These are phyloP conservation scores for Tragelaphus eurycerus DNA, from an alignment of 2,797 vertebrate genomes.

Conservation along the genomic window DNA sequence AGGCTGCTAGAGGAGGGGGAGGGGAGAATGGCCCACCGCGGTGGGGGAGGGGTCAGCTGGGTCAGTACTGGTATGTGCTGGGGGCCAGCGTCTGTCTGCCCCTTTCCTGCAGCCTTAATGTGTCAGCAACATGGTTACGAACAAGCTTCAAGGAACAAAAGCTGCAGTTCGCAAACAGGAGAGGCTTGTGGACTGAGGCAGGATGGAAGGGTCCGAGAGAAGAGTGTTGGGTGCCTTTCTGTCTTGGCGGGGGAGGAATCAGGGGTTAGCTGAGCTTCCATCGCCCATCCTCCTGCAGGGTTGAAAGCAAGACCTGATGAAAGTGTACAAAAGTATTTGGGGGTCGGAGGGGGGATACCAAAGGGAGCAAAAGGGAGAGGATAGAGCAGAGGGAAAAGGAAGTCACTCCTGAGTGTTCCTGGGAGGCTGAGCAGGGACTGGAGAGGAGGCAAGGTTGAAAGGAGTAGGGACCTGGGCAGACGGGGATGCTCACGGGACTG, in stretches of 20 bases:
- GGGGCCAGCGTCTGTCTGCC: not conserved
- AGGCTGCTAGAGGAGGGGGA: not conserved
- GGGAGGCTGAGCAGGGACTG: not conserved
- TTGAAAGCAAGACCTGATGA: not conserved
- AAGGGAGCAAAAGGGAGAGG: not conserved
- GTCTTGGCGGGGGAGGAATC: not conserved
- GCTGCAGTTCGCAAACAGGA: conserved; percentile 54
- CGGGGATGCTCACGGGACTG: not conserved
- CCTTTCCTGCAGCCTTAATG: not conserved
- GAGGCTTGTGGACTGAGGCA: conserved; percentile 54
- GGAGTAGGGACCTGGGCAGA: not conserved
- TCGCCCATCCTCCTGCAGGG: not conserved
- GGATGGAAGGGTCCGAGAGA: not conserved
- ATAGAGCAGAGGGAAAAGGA: not conserved
- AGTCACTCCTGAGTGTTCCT: not conserved
- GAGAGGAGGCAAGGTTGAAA: not conserved
- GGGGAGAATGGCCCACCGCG: fast-evolving
- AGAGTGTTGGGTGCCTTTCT: not conserved
- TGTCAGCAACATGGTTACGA: conserved; percentile 7
- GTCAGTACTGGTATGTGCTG: not conserved
- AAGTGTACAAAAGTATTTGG: conserved; percentile 11
- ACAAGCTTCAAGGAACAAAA: conserved; percentile 74
- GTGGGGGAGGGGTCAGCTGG: not conserved
- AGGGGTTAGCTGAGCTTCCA: not conserved
- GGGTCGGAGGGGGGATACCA: not conserved